Percentiles rank a stretch among this genome's conserved stretches.
Evolutionary conservation across 2,888 invertebrate species (phyloP).

Genomic region (Pristionchus fissidentatus): DNA sequence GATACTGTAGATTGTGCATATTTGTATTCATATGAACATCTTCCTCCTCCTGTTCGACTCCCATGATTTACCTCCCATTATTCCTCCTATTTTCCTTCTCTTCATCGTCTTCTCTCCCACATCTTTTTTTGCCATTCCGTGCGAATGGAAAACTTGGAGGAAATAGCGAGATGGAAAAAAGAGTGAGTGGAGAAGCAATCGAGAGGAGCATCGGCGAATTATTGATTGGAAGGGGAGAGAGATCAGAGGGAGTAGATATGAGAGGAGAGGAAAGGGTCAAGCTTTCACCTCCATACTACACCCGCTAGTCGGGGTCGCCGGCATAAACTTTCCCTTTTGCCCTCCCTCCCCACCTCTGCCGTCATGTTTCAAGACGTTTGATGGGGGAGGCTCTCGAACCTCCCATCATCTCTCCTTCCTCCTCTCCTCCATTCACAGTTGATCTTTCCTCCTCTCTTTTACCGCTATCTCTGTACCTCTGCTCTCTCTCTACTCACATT

Average conservation of each 20-base stretch:
- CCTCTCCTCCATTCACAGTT: constrained; percentile 17
- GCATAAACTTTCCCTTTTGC: too few relatives aligned
- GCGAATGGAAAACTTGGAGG: neutral
- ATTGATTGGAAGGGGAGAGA: neutral
- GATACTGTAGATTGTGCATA: too few relatives aligned
- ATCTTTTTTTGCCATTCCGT: constrained; percentile 2
- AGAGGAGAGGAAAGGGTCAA: neutral
- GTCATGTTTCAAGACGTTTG: too few relatives aligned
- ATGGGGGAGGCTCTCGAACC: constrained; percentile 4
- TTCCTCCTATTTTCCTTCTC: too few relatives aligned
- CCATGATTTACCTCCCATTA: too few relatives aligned
- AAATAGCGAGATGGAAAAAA: neutral
- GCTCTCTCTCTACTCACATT: constrained; percentile 14
- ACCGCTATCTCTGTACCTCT: neutral
- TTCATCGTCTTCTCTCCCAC: neutral
- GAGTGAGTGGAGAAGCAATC: neutral
- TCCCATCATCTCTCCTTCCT: constrained; percentile 3
- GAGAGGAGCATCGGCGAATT: neutral
- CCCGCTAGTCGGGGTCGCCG: too few relatives aligned
- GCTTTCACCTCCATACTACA: neutral
- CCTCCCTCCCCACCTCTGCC: too few relatives aligned
- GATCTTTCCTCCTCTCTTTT: constrained; percentile 8
- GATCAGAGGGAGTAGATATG: neutral
- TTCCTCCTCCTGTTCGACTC: too few relatives aligned
- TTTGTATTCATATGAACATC: too few relatives aligned